These are phyloP conservation scores for Gallinago jamesoni DNA, from an alignment of 2,113 vertebrate genomes.

Conservation along the genomic window DNA sequence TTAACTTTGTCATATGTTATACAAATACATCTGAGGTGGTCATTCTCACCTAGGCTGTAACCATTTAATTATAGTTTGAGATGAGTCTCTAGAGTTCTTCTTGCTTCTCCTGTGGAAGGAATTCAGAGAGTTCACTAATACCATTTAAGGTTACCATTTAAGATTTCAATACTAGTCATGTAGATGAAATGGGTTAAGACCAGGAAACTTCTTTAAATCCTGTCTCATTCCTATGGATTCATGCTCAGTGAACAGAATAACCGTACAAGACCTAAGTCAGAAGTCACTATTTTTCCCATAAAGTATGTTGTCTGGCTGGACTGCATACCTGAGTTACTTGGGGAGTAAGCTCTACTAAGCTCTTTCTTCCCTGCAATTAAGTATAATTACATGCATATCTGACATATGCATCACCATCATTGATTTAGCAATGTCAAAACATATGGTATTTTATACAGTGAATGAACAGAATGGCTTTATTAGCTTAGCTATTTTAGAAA, in stretches of 20 bases:
- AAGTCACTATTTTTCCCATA: not conserved
- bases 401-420: not conserved
- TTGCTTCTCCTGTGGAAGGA: conserved; percentile 8
- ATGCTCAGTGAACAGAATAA: not conserved
- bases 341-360: not conserved
- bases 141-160: not conserved
- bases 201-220: not conserved
- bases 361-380: conserved; percentile 18
- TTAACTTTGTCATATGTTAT: not conserved
- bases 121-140: not conserved
- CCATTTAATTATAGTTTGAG: not conserved
- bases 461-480: not conserved
- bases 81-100: not conserved
- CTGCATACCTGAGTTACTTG: not conserved
- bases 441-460: not conserved
- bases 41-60: conserved; percentile 17
- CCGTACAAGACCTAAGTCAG: not conserved
- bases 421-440: not conserved
- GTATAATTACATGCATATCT: not conserved
- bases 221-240: not conserved
- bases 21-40: not conserved
- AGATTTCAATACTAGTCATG: not conserved
- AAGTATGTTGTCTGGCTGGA: not conserved
- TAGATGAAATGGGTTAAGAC: not conserved
- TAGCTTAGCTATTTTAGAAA: not conserved